Percentiles rank a stretch among this genome's conserved stretches.
These are phyloP conservation scores for Oenanthe melanoleuca DNA, from an alignment of 2,113 vertebrate genomes.

Conservation along the genomic window DNA sequence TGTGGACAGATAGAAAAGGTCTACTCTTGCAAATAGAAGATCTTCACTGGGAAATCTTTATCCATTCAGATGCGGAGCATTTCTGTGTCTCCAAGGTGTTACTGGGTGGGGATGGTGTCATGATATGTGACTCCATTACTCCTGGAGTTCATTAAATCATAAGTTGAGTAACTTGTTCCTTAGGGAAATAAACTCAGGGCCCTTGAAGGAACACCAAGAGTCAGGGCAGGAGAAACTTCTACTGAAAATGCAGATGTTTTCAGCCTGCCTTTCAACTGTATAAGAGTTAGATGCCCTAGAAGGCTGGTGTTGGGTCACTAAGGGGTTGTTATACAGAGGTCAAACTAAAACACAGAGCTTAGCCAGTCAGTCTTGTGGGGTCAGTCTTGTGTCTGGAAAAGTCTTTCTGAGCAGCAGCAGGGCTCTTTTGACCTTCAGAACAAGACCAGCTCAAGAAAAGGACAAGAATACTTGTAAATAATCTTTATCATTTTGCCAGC, in stretches of 20 bases:
- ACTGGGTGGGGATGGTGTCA: fast-evolving
- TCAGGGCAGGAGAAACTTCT: not conserved
- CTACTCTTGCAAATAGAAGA: not conserved
- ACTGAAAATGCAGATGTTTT: not conserved
- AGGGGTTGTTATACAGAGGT: not conserved
- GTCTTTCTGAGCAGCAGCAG: not conserved
- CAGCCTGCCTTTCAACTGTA: not conserved
- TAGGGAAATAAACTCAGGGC: not conserved
- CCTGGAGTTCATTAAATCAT: not conserved
- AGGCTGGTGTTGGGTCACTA: not conserved
- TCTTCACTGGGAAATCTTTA: not conserved
- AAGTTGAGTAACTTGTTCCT: not conserved
- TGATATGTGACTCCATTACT: too few relatives aligned
- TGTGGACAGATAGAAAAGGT: not conserved
- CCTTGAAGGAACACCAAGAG: not conserved
- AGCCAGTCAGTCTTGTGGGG: not conserved
- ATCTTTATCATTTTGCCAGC: conserved; percentile 37
- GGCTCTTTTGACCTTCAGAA: conserved; percentile 25
- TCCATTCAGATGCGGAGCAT: not conserved
- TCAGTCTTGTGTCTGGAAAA: not conserved
- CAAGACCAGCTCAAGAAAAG: not conserved
- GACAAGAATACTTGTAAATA: conserved; percentile 30
- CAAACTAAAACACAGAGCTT: not conserved
- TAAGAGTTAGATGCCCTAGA: not conserved
- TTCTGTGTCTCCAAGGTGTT: fast-evolving